A percentile compares a stretch with the other conserved stretches of the same genome.
Conservation (phyloP, 1,140 invertebrate species). For the Mya arenaria region DNA sequence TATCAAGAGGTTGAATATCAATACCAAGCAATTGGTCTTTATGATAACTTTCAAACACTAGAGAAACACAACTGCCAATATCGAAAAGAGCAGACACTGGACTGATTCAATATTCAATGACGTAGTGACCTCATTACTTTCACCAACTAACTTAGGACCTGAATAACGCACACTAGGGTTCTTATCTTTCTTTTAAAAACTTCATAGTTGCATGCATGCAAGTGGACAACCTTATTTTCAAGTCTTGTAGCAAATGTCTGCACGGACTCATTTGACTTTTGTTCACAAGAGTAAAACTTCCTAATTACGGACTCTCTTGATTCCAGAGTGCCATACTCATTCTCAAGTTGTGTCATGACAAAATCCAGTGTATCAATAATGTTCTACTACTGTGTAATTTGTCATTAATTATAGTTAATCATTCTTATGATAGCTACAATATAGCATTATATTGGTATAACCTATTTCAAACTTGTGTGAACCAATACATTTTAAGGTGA, state of each 20-base stretch:
- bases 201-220: no score
- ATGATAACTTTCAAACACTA: constrained; percentile 8
- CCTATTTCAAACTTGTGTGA: no score
- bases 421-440: no score
- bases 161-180: no score
- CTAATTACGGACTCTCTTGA: not conserved
- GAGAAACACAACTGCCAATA: not conserved
- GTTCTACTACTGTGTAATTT: no score
- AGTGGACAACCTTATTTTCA: constrained; percentile 8
- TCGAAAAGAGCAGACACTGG: not conserved
- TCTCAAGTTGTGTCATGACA: not conserved
- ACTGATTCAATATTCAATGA: not conserved
- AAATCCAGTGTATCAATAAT: not conserved
- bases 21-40: not conserved
- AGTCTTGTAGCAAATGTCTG: constrained; percentile 13
- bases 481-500: no score
- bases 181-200: no score
- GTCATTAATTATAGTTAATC: no score
- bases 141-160: constrained; percentile 1
- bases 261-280: constrained; percentile 6
- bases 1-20: not conserved
- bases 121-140: not conserved
- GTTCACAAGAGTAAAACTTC: constrained; percentile 15
- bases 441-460: no score
- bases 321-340: constrained; percentile 26